Evolutionary conservation across 2,797 vertebrate species (phyloP).

Genomic region (Hemibagrus guttatus): DNA sequence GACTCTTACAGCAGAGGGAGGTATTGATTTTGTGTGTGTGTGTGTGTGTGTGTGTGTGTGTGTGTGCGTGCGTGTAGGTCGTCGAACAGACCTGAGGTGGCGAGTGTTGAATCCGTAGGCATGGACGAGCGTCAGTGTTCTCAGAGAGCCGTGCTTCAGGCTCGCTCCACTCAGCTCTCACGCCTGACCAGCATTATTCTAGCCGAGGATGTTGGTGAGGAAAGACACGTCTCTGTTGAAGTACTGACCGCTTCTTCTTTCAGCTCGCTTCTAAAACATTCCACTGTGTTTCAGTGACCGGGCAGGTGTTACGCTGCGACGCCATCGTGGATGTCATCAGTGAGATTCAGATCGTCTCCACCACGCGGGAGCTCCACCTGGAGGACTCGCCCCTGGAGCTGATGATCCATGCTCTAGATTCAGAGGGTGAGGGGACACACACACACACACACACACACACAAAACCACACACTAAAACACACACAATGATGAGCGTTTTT

Average conservation of each 20-base stretch:
- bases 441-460: background rate
- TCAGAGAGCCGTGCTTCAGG: slow-evolving; percentile 86
- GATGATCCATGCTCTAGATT: slow-evolving; percentile 91
- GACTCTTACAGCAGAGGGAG: too few species aligned
- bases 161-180: slow-evolving; percentile 82
- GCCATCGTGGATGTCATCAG: slow-evolving; percentile 92
- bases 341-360: slow-evolving; percentile 89
- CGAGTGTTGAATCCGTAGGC: slow-evolving; percentile 82
- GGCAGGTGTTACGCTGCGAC: slow-evolving; percentile 92
- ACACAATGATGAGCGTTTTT: too few species aligned
- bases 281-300: slow-evolving; percentile 76
- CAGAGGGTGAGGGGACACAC: slow-evolving; percentile 80
- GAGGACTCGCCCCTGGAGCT: slow-evolving; percentile 92
- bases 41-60: slow-evolving; percentile 1
- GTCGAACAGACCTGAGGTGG: slow-evolving; percentile 91
- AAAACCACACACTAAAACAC: too few species aligned
- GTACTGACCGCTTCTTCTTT: background rate
- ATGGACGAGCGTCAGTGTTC: slow-evolving; percentile 81
- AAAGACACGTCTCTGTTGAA: background rate
- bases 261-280: background rate
- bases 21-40: background rate
- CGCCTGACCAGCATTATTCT: slow-evolving; percentile 91
- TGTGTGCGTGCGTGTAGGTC: slow-evolving; percentile 71
- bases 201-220: slow-evolving; percentile 86
- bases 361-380: slow-evolving; percentile 92